Evolutionary conservation across 2,113 vertebrate genomes (phyloP), one percentile per base, ranked within the genome.

Genomic region (Percopsis transmontana): DNA sequence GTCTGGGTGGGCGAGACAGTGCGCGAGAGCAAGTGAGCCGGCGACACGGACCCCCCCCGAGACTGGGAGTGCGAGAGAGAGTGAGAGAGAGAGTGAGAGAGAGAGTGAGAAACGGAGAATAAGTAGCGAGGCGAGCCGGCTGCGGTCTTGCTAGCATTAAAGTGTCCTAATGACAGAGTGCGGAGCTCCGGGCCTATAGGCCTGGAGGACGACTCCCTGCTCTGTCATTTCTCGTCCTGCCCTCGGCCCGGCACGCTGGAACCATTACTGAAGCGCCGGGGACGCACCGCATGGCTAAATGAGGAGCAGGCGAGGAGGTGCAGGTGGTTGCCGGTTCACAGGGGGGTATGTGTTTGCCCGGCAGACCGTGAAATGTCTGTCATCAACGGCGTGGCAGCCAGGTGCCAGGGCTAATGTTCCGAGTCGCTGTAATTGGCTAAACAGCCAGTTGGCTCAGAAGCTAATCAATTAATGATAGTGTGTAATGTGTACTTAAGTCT

Each of bases 121-220:
- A 48, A 27, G 38, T 16, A 18, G n/a, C 6, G 18, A 23, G n/a
- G 50, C 11, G 44, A 68, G 74, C 68, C 38, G 64, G 79, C 76
- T 77, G 79, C 73, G 82, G 60, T 72, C 80, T 75, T 78, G 79
- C 33, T 76, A 68, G 78, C 77, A 83, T 84, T 84, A 76, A 82
- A 87, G 74, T 72, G 75, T 82, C 64, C 27, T 90, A 91, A 91
- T 90, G 85, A 91, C 85, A 91, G 88, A 89, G 72, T 87, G 42
- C 68, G 71, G 82, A 48, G 61, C 76, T 84, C 73, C 16, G 72
- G 81, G 80, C 77, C 80, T 83, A 58, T 81, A 88, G 79, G 85
- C 83, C 85, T 80, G 80, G 88, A 83, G 84, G 77, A 33, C n/a
- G 82, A 66, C 66, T 72, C 78, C 27, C 80, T 82, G 80, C 85